These are phyloP conservation scores for Drosophila novamexicana DNA, from an alignment of 1,140 invertebrate genomes.

Conservation along the genomic window DNA sequence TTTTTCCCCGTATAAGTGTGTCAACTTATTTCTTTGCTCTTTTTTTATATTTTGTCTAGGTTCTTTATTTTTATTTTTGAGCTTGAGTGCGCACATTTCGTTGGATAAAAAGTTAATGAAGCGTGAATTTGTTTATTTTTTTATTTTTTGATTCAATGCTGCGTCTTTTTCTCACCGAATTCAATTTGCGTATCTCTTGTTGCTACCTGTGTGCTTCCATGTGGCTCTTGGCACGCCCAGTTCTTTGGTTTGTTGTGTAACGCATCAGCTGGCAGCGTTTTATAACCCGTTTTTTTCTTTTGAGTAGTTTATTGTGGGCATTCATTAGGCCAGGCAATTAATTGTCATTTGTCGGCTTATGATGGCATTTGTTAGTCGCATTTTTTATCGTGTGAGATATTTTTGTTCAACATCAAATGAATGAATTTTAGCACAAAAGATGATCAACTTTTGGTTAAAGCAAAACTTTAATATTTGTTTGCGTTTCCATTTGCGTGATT, in stretches of 20 bases:
- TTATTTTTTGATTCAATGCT: slow-evolving; percentile 23
- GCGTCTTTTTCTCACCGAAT: slow-evolving; percentile 72
- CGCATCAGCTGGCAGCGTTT: slow-evolving; percentile 45
- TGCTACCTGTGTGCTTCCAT: slow-evolving; percentile 27
- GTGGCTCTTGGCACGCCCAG: slow-evolving; percentile 54
- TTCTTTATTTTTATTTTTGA: slow-evolving; percentile 16
- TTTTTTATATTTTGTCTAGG: neutral
- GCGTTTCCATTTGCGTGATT: slow-evolving; percentile 31
- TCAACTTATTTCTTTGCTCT: slow-evolving; percentile 20
- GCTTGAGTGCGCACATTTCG: slow-evolving; percentile 46
- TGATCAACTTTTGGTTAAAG: neutral
- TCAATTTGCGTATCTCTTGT: slow-evolving; percentile 69
- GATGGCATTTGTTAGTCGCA: slow-evolving; percentile 5
- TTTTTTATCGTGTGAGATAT: slow-evolving; percentile 1
- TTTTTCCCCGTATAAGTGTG: neutral
- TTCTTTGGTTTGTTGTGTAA: slow-evolving; percentile 41
- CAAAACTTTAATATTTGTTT: slow-evolving; percentile 14
- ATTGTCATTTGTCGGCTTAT: slow-evolving; percentile 76
- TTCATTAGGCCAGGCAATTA: slow-evolving; percentile 75
- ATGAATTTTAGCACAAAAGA: slow-evolving; percentile 8
- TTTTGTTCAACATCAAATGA: slow-evolving; percentile 1
- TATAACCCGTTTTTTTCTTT: slow-evolving; percentile 61
- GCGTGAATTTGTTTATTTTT: slow-evolving; percentile 58
- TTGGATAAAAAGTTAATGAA: slow-evolving; percentile 67
- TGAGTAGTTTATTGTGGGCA: slow-evolving; percentile 14